phyloP scores from a whole-genome alignment of 2,113 vertebrate genomes.

The Meles meles region DNA sequence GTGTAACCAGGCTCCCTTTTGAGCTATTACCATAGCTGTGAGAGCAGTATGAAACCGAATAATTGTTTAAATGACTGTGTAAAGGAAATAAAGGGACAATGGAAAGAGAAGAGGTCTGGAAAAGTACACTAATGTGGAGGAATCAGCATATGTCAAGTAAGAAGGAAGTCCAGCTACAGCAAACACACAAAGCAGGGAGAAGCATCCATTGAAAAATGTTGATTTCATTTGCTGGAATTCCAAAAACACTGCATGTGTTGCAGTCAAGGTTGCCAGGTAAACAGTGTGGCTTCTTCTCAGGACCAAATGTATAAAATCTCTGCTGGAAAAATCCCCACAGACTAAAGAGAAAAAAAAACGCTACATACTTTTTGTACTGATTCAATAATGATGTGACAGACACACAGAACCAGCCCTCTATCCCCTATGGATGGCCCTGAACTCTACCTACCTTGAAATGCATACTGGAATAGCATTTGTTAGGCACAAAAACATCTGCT shows the following conservation, averaged over 20 bases:
- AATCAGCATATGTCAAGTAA: conserved; percentile 67
- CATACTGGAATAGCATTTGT: neutral
- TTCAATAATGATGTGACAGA: neutral
- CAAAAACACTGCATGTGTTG: conserved; percentile 46
- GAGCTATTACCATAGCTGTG: conserved; percentile 68
- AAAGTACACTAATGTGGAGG: conserved; percentile 63
- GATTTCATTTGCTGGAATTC: conserved; percentile 63
- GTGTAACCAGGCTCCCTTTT: conserved; percentile 73
- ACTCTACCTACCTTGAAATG: neutral
- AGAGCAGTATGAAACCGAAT: conserved; percentile 78
- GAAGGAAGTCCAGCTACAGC: conserved; percentile 54
- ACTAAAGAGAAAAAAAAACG: neutral
- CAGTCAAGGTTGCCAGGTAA: neutral
- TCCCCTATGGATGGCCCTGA: neutral
- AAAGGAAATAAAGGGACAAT: conserved; percentile 64
- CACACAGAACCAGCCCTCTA: neutral
- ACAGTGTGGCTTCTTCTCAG: neutral
- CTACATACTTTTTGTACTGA: neutral
- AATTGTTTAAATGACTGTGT: conserved; percentile 74
- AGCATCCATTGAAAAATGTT: neutral
- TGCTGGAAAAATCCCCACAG: neutral
- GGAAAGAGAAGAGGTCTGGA: conserved; percentile 66
- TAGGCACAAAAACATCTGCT: neutral
- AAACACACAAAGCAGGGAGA: neutral
- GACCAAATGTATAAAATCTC: neutral